Evolutionary conservation across 1,140 invertebrate species (phyloP).

Genomic region (Physella acuta): DNA sequence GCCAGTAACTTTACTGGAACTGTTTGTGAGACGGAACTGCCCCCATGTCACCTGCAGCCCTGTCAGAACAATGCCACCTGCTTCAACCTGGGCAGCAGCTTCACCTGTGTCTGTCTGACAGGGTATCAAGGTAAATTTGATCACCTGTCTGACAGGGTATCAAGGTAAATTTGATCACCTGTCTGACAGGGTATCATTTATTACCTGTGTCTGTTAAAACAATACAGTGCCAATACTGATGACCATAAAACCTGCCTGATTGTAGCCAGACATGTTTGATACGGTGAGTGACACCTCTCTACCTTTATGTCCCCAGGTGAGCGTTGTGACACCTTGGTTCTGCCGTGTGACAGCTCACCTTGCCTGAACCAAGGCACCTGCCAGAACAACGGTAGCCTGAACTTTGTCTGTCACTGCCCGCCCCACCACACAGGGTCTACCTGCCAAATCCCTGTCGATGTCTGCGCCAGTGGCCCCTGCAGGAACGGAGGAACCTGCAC

Average conservation of each 20-base stretch:
- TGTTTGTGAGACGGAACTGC: slow-evolving; percentile 35
- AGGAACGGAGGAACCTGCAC: slow-evolving; percentile 82
- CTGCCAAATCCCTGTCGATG: slow-evolving; percentile 8
- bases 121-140: slow-evolving; percentile 18
- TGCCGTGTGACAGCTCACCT: slow-evolving; percentile 62
- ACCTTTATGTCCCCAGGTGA: slow-evolving; percentile 18
- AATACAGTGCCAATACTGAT: no score
- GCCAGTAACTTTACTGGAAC: slow-evolving; percentile 33
- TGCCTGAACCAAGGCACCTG: slow-evolving; percentile 36
- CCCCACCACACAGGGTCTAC: slow-evolving; percentile 2
- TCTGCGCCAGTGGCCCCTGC: slow-evolving; percentile 68
- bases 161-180: slow-evolving; percentile 21
- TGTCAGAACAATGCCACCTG: slow-evolving; percentile 88
- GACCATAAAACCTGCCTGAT: no score
- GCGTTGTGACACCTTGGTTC: slow-evolving; percentile 29
- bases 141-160: no score
- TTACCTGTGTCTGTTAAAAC: no score
- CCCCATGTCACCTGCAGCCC: slow-evolving; percentile 63
- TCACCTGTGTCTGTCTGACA: slow-evolving; percentile 23
- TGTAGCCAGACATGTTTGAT: no score
- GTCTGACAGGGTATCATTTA: no score
- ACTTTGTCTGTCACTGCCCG: slow-evolving; percentile 30
- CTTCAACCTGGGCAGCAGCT: slow-evolving; percentile 55
- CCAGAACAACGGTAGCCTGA: neutral
- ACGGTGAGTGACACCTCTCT: no score